A percentile compares a stretch with the other conserved stretches of the same genome.
phyloP scores from a whole-genome alignment of 2,113 vertebrate species.

The Podarcis muralis region DNA sequence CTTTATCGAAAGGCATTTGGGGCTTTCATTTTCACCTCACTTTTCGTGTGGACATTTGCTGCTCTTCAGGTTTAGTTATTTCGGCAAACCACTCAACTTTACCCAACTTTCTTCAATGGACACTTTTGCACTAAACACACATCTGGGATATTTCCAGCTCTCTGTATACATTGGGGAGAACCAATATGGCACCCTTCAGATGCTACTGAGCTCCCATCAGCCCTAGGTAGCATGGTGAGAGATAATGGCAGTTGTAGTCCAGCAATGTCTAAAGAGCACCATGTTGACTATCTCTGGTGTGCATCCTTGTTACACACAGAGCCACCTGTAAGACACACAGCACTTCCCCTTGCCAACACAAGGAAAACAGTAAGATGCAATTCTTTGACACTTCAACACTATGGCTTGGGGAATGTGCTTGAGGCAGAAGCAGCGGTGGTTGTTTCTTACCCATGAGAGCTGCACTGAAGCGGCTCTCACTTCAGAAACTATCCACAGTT shows the following conservation, averaged over 20 bases:
- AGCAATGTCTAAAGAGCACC: background rate
- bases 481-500: background rate
- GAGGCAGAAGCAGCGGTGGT: background rate
- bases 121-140: conserved; percentile 40
- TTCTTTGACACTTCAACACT: background rate
- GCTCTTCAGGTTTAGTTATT: background rate
- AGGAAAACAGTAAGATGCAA: background rate
- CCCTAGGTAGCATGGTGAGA: too few relatives aligned
- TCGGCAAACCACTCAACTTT: background rate
- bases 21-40: background rate
- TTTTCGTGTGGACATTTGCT: background rate
- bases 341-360: background rate
- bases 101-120: rapidly evolving
- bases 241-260: too few relatives aligned
- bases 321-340: background rate
- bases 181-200: too few relatives aligned
- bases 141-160: background rate
- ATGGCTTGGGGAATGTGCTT: background rate
- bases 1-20: background rate
- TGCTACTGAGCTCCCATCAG: too few relatives aligned
- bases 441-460: background rate
- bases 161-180: rapidly evolving
- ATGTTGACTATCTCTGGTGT: background rate
- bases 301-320: background rate
- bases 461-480: background rate